These are phyloP conservation scores for Athalia cordata DNA, from an alignment of 2,888 invertebrate species.

Conservation along the genomic window DNA sequence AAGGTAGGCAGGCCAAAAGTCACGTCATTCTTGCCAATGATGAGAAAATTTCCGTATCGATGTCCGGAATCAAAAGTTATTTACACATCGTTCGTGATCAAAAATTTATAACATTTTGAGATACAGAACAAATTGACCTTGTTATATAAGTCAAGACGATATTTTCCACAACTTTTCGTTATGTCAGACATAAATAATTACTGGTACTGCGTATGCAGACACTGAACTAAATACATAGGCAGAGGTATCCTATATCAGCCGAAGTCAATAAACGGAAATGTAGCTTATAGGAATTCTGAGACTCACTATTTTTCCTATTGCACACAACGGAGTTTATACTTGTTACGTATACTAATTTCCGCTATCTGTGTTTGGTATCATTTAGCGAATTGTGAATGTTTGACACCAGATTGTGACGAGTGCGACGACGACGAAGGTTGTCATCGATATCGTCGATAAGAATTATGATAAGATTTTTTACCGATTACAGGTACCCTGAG, in stretches of 20 bases:
- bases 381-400: no score
- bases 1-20: slow-evolving; percentile 73
- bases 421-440: background rate
- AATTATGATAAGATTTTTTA: slow-evolving; percentile 26
- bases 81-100: background rate
- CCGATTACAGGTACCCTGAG: slow-evolving; percentile 79
- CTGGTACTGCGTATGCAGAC: background rate
- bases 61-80: background rate
- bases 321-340: background rate
- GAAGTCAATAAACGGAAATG: slow-evolving; percentile 4
- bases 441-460: background rate
- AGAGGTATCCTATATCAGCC: background rate
- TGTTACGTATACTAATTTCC: background rate
- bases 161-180: background rate
- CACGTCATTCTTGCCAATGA: no score
- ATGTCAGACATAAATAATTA: background rate
- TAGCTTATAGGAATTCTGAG: background rate
- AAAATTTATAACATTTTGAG: no score
- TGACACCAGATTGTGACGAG: slow-evolving; percentile 4
- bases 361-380: no score
- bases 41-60: background rate
- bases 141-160: no score
- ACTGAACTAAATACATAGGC: slow-evolving; percentile 8
- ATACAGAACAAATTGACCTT: no score
- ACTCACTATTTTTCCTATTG: background rate